Percentiles rank a stretch among this genome's conserved stretches.
These are phyloP conservation scores for Heliocidaris erythrogramma DNA, from an alignment of 35 echinoderm and acorn worm genomes.

Conservation along the genomic window DNA sequence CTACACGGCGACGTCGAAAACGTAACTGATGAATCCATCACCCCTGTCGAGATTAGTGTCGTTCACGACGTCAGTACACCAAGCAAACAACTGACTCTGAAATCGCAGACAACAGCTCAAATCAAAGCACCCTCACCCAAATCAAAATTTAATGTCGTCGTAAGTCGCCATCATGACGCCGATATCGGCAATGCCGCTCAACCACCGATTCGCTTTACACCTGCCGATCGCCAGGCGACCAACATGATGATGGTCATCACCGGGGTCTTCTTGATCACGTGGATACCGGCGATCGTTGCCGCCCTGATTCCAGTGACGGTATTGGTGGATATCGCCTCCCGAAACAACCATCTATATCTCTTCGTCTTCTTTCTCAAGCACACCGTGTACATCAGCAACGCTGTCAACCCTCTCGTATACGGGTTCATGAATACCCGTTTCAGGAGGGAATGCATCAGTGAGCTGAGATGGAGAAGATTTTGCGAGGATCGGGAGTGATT, in stretches of 20 bases:
- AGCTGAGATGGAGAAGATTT: not conserved
- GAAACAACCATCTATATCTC: not conserved
- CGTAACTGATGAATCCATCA: not conserved
- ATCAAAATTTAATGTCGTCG: not conserved
- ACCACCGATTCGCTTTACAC: not conserved
- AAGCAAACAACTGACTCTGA: not conserved
- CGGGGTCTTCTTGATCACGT: not conserved
- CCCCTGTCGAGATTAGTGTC: not conserved
- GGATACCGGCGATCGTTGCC: not conserved
- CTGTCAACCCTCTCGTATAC: slow-evolving; percentile 37
- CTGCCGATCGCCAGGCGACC: slow-evolving; percentile 30
- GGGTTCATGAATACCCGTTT: slow-evolving; percentile 25
- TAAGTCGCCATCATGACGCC: not conserved
- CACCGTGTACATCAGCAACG: slow-evolving; percentile 36
- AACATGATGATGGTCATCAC: slow-evolving; percentile 41
- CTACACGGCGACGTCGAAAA: not conserved
- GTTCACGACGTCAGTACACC: not conserved
- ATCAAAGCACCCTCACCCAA: not conserved
- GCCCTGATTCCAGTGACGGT: not conserved
- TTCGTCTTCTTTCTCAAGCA: slow-evolving; percentile 6
- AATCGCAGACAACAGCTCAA: not conserved
- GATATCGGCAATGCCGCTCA: not conserved
- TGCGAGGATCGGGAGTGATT: not conserved
- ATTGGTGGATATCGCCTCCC: not conserved
- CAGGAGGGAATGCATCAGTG: not conserved